Evolutionary conservation across 1,140 invertebrate species (phyloP).

Genomic region (Liolophura sinensis): DNA sequence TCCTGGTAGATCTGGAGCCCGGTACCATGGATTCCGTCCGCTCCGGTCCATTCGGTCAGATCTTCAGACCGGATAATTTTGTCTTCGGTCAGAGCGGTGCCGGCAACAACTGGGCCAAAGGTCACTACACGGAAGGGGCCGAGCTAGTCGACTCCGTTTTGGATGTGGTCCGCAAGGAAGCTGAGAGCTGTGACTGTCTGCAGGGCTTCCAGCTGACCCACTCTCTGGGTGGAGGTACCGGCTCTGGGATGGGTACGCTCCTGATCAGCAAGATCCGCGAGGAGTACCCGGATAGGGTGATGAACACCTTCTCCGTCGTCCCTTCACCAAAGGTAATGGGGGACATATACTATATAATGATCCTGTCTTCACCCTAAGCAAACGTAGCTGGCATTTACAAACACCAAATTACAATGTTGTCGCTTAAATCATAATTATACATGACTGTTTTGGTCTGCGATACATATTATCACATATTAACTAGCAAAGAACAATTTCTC

Average conservation of each 20-base stretch:
- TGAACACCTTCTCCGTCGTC: slow-evolving; percentile 87
- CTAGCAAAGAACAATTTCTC: neutral
- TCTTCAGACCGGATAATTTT: slow-evolving; percentile 87
- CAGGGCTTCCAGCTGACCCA: slow-evolving; percentile 74
- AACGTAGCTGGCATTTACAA: neutral
- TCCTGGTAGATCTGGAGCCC: slow-evolving; percentile 89
- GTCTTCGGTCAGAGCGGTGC: slow-evolving; percentile 73
- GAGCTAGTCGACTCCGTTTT: slow-evolving; percentile 80
- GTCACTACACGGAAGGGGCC: slow-evolving; percentile 87
- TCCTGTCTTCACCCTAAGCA: neutral
- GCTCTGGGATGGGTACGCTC: slow-evolving; percentile 68
- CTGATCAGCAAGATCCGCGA: slow-evolving; percentile 64
- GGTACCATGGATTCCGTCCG: slow-evolving; percentile 94
- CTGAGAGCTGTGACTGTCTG: slow-evolving; percentile 73
- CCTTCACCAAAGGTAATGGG: slow-evolving; percentile 79
- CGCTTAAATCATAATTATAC: neutral
- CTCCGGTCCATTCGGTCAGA: slow-evolving; percentile 79
- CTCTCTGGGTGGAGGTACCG: slow-evolving; percentile 70
- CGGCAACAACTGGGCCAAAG: slow-evolving; percentile 90
- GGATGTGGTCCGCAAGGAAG: slow-evolving; percentile 83
- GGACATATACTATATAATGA: neutral
- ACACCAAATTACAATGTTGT: no score
- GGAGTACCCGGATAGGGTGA: slow-evolving; percentile 72
- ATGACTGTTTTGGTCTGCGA: neutral
- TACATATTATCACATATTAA: neutral